A percentile compares a stretch with the other conserved stretches of the same genome.
phyloP scores from a whole-genome alignment of 2,888 invertebrate genomes.

The Cephus pulcher region DNA sequence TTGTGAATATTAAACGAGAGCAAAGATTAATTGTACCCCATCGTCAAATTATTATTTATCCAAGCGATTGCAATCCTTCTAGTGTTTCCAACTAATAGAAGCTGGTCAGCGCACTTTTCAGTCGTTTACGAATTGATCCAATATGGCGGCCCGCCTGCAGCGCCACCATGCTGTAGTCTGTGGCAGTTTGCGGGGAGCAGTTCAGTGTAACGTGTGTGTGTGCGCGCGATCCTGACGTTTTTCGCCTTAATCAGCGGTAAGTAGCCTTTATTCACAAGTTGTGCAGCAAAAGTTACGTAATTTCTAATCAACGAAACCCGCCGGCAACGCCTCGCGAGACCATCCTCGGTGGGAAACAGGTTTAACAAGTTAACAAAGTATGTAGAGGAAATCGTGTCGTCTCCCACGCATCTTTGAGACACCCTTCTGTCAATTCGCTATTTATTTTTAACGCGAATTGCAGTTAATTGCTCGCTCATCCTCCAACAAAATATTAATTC shows the following conservation, averaged over 20 bases:
- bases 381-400: constrained; percentile 26
- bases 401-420: constrained; percentile 50
- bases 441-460: constrained; percentile 31
- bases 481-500: too few relatives aligned
- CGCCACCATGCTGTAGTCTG: constrained; percentile 11
- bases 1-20: constrained; percentile 39
- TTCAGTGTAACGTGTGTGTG: constrained; percentile 48
- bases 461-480: neutral
- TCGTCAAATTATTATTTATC: neutral
- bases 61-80: neutral
- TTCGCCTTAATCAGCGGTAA: constrained; percentile 62
- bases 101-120: constrained; percentile 10
- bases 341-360: constrained; percentile 31
- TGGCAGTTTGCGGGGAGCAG: constrained; percentile 44
- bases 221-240: constrained; percentile 59
- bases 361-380: constrained; percentile 13
- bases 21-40: constrained; percentile 24
- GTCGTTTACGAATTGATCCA: constrained; percentile 39
- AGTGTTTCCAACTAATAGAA: neutral
- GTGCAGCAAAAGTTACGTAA: constrained; percentile 59
- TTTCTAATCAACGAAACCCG: constrained; percentile 36
- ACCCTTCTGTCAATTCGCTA: constrained; percentile 40
- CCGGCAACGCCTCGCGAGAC: constrained; percentile 1
- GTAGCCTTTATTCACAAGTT: constrained; percentile 58
- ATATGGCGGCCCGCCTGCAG: constrained; percentile 41